Evolutionary conservation across 2,113 vertebrate species (phyloP).

Genomic region (Larimichthys polyactis): DNA sequence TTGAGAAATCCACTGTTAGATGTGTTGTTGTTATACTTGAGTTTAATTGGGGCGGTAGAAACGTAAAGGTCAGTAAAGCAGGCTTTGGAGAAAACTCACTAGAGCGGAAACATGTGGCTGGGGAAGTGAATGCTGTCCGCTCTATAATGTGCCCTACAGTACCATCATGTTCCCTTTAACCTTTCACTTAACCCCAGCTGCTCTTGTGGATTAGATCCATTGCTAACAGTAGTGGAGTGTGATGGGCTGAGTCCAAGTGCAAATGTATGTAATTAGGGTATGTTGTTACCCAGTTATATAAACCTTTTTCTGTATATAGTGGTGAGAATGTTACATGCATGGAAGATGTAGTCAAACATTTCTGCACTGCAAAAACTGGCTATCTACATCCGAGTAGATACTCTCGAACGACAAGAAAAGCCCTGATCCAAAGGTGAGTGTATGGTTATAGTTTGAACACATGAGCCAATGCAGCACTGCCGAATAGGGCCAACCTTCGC

Average conservation of each 20-base stretch:
- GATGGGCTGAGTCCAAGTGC: slow-evolving; percentile 6
- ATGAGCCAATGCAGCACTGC: no score
- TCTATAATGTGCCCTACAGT: slow-evolving; percentile 44
- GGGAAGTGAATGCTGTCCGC: slow-evolving; percentile 35
- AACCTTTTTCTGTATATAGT: neutral
- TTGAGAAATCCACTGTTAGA: slow-evolving; percentile 35
- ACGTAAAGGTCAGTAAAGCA: slow-evolving; percentile 51
- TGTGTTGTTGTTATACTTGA: slow-evolving; percentile 45
- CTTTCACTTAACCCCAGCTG: slow-evolving; percentile 20
- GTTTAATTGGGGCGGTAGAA: slow-evolving; percentile 56
- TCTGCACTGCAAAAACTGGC: no score
- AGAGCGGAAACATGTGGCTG: slow-evolving; percentile 32
- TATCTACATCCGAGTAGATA: no score
- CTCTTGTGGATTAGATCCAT: neutral
- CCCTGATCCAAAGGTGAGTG: no score
- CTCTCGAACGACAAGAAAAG: no score
- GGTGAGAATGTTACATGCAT: neutral
- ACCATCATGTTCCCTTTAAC: slow-evolving; percentile 30
- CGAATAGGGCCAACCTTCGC: no score
- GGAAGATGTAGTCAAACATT: neutral
- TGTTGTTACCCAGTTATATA: neutral
- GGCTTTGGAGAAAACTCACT: slow-evolving; percentile 37
- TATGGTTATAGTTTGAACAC: no score
- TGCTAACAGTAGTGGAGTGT: neutral
- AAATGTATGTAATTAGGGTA: neutral